Percentiles rank a stretch among this genome's conserved stretches.
Evolutionary conservation across 1,140 invertebrate species (phyloP).

Genomic region (Plectus sambesii): DNA sequence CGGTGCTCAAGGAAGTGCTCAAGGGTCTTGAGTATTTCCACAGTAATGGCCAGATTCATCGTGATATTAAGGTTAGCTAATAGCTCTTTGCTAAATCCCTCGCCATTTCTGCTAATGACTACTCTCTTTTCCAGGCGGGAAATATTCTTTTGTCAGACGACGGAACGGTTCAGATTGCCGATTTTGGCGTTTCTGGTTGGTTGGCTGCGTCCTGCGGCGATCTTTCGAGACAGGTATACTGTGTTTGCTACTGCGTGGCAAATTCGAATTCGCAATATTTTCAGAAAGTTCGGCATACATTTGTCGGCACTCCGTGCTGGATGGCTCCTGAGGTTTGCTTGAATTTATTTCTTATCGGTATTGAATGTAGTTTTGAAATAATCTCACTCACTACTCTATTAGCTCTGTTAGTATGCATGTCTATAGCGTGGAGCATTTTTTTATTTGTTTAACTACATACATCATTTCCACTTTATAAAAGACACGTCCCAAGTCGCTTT

Average conservation of each 20-base stretch:
- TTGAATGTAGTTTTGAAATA: conserved; percentile 13
- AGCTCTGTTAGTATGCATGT: too few species aligned
- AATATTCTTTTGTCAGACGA: conserved; percentile 95
- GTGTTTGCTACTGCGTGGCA: neutral
- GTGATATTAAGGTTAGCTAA: conserved; percentile 48
- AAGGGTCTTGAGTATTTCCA: conserved; percentile 98
- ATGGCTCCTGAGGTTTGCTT: too few species aligned
- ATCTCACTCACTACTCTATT: too few species aligned
- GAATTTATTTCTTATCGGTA: too few species aligned
- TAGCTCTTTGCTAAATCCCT: conserved; percentile 4
- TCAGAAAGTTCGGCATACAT: conserved; percentile 80
- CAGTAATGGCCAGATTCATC: conserved; percentile 94
- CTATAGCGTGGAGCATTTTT: too few species aligned
- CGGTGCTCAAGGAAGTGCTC: conserved; percentile 90
- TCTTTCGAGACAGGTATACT: conserved; percentile 60
- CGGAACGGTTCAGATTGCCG: conserved; percentile 91
- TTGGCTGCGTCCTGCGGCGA: conserved; percentile 75
- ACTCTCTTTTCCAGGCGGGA: conserved; percentile 88
- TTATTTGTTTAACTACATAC: too few species aligned
- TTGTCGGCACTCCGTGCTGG: conserved; percentile 96
- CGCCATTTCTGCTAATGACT: conserved; percentile 34
- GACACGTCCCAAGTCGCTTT: too few species aligned
- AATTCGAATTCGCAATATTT: conserved; percentile 13
- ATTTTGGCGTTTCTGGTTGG: conserved; percentile 55
- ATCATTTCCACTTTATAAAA: too few species aligned